Evolutionary conservation across 2,888 invertebrate genomes (phyloP).

Genomic region (Acronicta aceris): DNA sequence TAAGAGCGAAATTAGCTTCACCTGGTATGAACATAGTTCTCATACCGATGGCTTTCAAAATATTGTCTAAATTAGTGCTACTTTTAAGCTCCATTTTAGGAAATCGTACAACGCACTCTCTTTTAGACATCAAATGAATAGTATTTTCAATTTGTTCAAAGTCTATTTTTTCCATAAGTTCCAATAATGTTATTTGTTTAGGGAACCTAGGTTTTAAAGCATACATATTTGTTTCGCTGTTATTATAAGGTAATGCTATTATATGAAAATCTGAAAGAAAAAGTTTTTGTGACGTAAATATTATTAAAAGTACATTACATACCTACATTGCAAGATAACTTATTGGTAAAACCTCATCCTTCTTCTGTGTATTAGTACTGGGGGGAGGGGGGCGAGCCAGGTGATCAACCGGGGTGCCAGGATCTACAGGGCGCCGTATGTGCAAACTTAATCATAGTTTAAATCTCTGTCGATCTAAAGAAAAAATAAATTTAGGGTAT

Average conservation of each 20-base stretch:
- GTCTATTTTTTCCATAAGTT: constrained; percentile 84
- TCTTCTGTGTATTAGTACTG: too few species aligned
- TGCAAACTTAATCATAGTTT: too few species aligned
- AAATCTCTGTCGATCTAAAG: too few species aligned
- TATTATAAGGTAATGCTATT: constrained; percentile 92
- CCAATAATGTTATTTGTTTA: constrained; percentile 77
- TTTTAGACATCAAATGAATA: constrained; percentile 80
- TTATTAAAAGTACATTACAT: too few species aligned
- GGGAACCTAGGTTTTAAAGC: constrained; percentile 89
- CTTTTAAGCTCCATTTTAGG: constrained; percentile 93
- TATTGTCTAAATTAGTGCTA: constrained; percentile 86
- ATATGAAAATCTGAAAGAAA: constrained; percentile 88
- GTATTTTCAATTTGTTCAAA: constrained; percentile 83
- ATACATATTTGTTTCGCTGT: constrained; percentile 91
- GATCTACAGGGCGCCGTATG: too few species aligned
- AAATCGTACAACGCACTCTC: constrained; percentile 88
- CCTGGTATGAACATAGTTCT: constrained; percentile 90
- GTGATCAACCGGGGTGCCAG: too few species aligned
- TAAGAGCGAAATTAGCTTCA: constrained; percentile 91
- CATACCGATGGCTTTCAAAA: constrained; percentile 90
- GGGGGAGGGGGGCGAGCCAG: too few species aligned
- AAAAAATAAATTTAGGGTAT: too few species aligned
- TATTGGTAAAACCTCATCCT: too few species aligned
- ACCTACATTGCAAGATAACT: too few species aligned
- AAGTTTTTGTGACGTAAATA: constrained; percentile 8